Percentiles rank a stretch among this genome's conserved stretches.
Evolutionary conservation across 1,140 invertebrate species (phyloP).

Genomic region (Acromyrmex echinatior): DNA sequence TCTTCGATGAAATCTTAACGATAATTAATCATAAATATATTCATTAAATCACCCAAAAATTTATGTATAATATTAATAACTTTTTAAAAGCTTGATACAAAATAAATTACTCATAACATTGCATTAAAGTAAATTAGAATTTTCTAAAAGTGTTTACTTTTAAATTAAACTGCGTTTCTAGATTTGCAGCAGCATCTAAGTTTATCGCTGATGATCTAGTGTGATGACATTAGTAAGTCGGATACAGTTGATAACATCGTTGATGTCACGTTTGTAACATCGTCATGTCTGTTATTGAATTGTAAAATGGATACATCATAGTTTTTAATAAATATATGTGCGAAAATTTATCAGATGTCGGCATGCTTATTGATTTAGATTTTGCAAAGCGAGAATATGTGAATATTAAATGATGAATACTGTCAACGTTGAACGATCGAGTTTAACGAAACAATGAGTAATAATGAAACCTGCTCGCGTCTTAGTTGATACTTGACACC

Average conservation of each 20-base stretch:
- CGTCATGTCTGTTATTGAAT: not conserved
- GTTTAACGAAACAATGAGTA: slow-evolving; percentile 35
- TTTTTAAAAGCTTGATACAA: not conserved
- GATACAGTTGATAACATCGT: not conserved
- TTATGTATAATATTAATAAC: not conserved
- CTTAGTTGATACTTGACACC: slow-evolving; percentile 26
- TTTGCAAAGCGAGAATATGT: not conserved
- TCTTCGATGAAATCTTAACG: not conserved
- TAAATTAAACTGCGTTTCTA: slow-evolving; percentile 20
- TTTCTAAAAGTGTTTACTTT: not conserved
- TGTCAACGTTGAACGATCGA: not conserved
- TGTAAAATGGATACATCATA: not conserved
- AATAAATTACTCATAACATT: not conserved
- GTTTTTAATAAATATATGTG: not conserved
- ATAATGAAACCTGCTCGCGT: slow-evolving; percentile 38
- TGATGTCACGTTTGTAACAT: slow-evolving; percentile 29
- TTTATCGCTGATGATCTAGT: not conserved
- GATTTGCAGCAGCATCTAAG: not conserved
- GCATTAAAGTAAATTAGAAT: not conserved
- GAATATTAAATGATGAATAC: slow-evolving; percentile 30
- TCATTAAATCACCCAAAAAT: not conserved
- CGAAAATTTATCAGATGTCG: not conserved
- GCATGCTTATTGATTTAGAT: not conserved
- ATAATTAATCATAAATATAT: slow-evolving; percentile 3
- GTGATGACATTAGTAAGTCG: not conserved